These are phyloP conservation scores for Phacellophora camtschatica DNA, from an alignment of 30 jellyfish, hydroid and myxozoan species.

Conservation along the genomic window DNA sequence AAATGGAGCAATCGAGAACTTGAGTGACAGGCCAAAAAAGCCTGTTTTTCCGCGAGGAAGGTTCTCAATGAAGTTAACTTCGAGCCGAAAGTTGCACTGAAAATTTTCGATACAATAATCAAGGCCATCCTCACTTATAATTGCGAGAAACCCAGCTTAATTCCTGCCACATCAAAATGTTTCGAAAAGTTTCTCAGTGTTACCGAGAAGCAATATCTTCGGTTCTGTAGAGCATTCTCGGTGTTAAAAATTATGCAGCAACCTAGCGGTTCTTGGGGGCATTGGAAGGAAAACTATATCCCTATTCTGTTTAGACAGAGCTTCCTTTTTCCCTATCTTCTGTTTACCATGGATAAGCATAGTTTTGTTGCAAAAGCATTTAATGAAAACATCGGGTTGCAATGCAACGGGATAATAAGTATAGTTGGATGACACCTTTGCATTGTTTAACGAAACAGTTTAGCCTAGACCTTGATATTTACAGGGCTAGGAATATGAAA, in stretches of 20 bases:
- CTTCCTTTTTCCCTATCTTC: neutral
- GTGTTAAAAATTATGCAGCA: neutral
- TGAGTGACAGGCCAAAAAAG: neutral
- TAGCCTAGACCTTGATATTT: too few species aligned
- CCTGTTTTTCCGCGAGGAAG: neutral
- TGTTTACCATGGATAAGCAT: neutral
- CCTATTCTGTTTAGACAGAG: neutral
- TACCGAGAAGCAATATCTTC: conserved; percentile 1
- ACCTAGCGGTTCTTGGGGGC: neutral
- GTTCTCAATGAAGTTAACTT: neutral
- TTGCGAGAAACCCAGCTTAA: neutral
- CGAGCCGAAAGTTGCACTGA: neutral
- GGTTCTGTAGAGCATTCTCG: neutral
- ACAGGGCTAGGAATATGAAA: too few species aligned
- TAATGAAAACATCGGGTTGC: too few species aligned
- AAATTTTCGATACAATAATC: neutral
- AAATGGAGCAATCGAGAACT: neutral
- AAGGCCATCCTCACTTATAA: neutral
- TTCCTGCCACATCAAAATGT: neutral
- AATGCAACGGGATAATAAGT: too few species aligned
- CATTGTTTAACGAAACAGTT: too few species aligned
- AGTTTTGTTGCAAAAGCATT: neutral
- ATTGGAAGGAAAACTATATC: neutral
- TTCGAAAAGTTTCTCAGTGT: neutral
- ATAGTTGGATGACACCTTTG: too few species aligned